Conservation (phyloP, 1,140 invertebrate genomes). For the Nasonia giraulti region DNA sequence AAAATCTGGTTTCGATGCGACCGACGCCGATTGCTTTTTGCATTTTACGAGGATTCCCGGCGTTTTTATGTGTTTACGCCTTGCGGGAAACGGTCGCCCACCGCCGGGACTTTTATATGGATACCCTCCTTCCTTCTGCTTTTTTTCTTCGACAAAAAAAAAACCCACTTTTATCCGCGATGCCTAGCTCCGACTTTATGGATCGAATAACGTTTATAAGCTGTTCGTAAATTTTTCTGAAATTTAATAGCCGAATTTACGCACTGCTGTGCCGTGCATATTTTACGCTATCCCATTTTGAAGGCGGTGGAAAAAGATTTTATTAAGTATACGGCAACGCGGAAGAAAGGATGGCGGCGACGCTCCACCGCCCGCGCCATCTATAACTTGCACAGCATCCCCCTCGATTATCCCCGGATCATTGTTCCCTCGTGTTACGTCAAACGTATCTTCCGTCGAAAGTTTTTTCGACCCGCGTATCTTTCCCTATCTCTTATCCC, state of each 20-base stretch:
- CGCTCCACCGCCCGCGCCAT: conserved; percentile 27
- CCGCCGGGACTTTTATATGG: too few species aligned
- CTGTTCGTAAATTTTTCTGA: background rate
- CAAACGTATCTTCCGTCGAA: background rate
- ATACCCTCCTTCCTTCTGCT: background rate
- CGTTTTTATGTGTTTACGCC: conserved; percentile 37
- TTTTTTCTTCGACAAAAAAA: background rate
- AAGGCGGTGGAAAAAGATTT: too few species aligned
- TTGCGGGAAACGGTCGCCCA: conserved; percentile 7
- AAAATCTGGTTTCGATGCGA: conserved; percentile 47
- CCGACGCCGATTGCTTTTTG: conserved; percentile 33
- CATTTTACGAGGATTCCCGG: conserved; percentile 48
- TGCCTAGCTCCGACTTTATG: background rate
- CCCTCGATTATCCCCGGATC: background rate
- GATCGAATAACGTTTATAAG: background rate
- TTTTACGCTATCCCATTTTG: too few species aligned
- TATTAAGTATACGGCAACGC: background rate
- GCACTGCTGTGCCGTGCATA: too few species aligned
- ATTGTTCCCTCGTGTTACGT: background rate
- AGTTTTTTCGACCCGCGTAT: background rate
- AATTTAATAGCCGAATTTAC: too few species aligned
- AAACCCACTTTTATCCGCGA: background rate
- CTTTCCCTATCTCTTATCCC: too few species aligned
- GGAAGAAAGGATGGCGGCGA: conserved; percentile 35
- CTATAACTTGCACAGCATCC: conserved; percentile 28